Percentiles rank a stretch among this genome's conserved stretches.
phyloP scores from a whole-genome alignment of 2,113 vertebrate genomes.

The Aphelocoma coerulescens region DNA sequence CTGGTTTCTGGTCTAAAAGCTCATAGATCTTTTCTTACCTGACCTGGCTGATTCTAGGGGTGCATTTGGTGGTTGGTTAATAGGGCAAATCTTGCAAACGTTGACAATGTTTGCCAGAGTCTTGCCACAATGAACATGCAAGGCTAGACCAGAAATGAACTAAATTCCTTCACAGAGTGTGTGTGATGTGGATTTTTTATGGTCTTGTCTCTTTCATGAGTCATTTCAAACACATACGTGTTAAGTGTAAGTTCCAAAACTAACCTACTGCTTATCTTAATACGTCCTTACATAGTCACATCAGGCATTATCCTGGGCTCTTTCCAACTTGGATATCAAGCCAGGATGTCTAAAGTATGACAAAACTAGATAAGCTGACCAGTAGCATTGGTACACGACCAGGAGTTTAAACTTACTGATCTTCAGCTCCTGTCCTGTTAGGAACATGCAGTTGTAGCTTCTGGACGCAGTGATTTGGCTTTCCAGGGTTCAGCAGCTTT shows the following conservation, averaged over 20 bases:
- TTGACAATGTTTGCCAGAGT: neutral
- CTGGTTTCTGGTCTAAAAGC: neutral
- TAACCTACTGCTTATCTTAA: neutral
- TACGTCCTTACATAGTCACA: slow-evolving; percentile 20
- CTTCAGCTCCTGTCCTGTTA: neutral
- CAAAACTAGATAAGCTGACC: neutral
- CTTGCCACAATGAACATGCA: neutral
- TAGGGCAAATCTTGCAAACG: neutral
- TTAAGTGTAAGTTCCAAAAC: slow-evolving; percentile 1
- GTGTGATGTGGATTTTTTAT: neutral
- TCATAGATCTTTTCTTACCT: neutral
- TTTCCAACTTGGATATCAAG: neutral
- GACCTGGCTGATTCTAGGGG: neutral
- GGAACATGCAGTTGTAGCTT: neutral
- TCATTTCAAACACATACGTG: neutral
- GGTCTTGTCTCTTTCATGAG: neutral
- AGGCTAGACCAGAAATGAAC: neutral
- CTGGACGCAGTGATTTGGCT: neutral
- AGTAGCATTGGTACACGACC: neutral
- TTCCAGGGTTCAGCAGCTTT: slow-evolving; percentile 8
- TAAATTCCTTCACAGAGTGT: neutral
- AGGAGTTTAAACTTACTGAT: neutral
- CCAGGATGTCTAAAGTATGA: neutral
- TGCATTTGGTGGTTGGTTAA: neutral
- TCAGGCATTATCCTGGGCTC: neutral